phyloP scores from a whole-genome alignment of 2,888 invertebrate genomes.

The Tromatobia lineatoria region DNA sequence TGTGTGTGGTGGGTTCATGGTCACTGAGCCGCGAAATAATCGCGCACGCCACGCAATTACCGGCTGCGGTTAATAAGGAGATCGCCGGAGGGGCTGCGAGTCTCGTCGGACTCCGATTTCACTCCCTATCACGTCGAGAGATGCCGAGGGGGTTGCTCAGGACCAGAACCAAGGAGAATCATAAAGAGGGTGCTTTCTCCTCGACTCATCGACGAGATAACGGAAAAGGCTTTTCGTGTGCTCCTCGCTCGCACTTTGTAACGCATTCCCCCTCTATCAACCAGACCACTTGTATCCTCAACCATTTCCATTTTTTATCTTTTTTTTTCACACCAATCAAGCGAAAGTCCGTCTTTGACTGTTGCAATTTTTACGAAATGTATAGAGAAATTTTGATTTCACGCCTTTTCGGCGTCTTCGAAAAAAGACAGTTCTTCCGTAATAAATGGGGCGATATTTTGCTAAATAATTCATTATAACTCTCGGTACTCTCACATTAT shows the following conservation, averaged over 20 bases:
- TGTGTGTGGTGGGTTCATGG: constrained; percentile 65
- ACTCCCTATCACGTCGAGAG: not conserved
- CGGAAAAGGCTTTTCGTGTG: constrained; percentile 43
- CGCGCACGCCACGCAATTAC: constrained; percentile 82
- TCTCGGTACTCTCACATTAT: too few species aligned
- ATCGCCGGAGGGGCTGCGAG: constrained; percentile 77
- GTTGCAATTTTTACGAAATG: too few species aligned
- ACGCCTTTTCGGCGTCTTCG: too few species aligned
- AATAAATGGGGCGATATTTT: too few species aligned
- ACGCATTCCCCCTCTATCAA: too few species aligned
- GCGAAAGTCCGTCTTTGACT: too few species aligned
- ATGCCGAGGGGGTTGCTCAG: constrained; percentile 38
- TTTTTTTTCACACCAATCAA: too few species aligned
- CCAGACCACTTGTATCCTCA: too few species aligned
- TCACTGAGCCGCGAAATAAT: constrained; percentile 83
- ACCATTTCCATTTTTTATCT: too few species aligned
- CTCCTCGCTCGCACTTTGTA: constrained; percentile 16
- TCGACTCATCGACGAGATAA: not conserved
- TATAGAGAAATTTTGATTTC: too few species aligned
- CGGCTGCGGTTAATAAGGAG: constrained; percentile 85
- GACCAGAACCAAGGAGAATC: constrained; percentile 3
- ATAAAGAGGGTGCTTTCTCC: constrained; percentile 24
- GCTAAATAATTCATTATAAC: too few species aligned
- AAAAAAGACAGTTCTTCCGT: too few species aligned
- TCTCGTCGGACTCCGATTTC: not conserved